Evolutionary conservation across 2,888 invertebrate species (phyloP).

Genomic region (Troides helena): DNA sequence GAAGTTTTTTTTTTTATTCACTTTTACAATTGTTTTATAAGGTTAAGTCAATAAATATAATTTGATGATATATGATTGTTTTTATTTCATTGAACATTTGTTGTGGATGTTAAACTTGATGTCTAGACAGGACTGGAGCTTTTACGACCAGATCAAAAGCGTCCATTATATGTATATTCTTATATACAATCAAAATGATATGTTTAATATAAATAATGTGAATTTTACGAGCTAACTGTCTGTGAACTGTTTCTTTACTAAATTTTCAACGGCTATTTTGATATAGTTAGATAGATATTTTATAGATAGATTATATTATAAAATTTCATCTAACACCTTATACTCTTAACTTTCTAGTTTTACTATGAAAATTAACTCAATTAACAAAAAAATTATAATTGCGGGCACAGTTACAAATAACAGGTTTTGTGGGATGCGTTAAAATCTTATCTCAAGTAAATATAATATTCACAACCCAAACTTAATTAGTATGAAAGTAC

Average conservation of each 20-base stretch:
- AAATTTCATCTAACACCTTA: too few relatives aligned
- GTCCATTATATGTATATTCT: not conserved
- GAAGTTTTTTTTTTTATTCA: constrained; percentile 6
- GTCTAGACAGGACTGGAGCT: not conserved
- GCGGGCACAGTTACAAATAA: too few relatives aligned
- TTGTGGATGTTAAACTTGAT: not conserved
- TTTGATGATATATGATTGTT: not conserved
- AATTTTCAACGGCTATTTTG: not conserved
- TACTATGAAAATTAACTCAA: too few relatives aligned
- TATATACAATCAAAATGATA: not conserved
- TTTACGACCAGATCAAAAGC: not conserved
- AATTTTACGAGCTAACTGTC: constrained; percentile 1
- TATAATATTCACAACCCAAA: not conserved
- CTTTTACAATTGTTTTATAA: constrained; percentile 13
- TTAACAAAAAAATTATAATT: too few relatives aligned
- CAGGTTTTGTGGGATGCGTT: too few relatives aligned
- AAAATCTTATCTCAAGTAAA: not conserved
- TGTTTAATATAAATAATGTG: not conserved
- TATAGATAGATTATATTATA: too few relatives aligned
- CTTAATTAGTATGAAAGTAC: constrained; percentile 1
- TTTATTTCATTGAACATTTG: constrained; percentile 1
- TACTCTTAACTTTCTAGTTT: too few relatives aligned
- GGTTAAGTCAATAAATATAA: constrained; percentile 9
- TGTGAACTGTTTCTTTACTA: not conserved
- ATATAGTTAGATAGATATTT: too few relatives aligned